Evolutionary conservation across 2,797 vertebrate species (phyloP), one percentile per base, ranked within the genome.

Genomic region (Serranus cabrilla): DNA sequence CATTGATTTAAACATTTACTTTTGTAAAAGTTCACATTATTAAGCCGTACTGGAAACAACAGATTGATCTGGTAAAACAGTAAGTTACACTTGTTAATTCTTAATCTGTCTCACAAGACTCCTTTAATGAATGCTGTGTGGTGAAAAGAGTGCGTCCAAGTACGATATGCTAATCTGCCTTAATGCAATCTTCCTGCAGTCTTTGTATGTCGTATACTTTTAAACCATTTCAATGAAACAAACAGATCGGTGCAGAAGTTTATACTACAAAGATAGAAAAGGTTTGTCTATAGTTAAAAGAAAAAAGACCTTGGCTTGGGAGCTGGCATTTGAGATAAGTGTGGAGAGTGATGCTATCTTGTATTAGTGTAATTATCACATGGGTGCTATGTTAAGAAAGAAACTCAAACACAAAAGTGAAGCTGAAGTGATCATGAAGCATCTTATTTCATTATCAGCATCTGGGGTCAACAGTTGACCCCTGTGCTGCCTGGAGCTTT

Each of bases 1-100:
- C 63, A 90, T 69, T 69, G 65, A 72, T 87, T 92, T 85, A 91
- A 93, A 91, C 87, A 91, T 93, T 93, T 91, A 89, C 90, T 91
- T 88, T 87, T 69, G 78, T 82, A 71, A 82, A 90, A 88, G 87
- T 83, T 90, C 64, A 81, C 70, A 84, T 80, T 87, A 87, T 90
- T 76, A 87, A 87, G 77, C 65, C 46, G 18, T 75, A 82, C 80
- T 77, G 76, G 68, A 86, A 87, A 87, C 79, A 89, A 86, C 82
- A 89, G 86, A 88, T 83, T 80, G 78, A 84, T 79, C 72, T 68
- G 86, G 66, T 68, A 40, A 61, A 49, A 84, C 52, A 65, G 23
- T 43, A 43, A 71, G 1, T 81, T 51, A 63, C 40, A 74, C 71
- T 78, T 83, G 40, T 83, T 74, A 59, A 76, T 80, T 80, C 64